Percentiles rank a stretch among this genome's conserved stretches.
These are phyloP conservation scores for Spodoptera frugiperda DNA, from an alignment of 1,140 invertebrate genomes.

Conservation along the genomic window DNA sequence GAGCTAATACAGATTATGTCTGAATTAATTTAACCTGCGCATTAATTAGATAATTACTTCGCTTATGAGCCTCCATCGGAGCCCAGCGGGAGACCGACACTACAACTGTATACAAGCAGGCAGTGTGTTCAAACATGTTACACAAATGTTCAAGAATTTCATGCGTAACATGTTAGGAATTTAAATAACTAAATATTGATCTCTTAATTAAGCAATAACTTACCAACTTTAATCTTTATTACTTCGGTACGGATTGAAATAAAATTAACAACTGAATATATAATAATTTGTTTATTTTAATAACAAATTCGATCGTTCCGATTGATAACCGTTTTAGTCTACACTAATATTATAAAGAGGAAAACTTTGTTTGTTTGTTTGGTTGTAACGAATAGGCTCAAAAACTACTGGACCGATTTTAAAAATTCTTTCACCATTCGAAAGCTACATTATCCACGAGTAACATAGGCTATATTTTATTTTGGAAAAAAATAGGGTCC, in stretches of 20 bases:
- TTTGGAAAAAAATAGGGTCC: no score
- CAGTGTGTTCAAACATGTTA: neutral
- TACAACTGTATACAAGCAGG: neutral
- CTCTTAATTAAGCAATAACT: slow-evolving; percentile 17
- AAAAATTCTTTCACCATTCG: no score
- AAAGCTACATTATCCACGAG: no score
- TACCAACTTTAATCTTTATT: neutral
- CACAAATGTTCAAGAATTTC: neutral
- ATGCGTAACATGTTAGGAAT: neutral
- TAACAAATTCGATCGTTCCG: no score
- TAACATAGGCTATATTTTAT: no score
- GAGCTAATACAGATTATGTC: slow-evolving; percentile 24
- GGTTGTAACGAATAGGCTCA: no score
- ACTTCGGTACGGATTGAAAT: neutral
- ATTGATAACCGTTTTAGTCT: no score
- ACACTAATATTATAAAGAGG: no score
- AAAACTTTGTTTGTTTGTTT: no score
- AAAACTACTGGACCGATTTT: no score
- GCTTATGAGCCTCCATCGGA: neutral
- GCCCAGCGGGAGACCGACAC: neutral
- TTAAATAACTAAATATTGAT: slow-evolving; percentile 13
- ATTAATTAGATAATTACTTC: slow-evolving; percentile 27
- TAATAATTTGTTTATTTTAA: no score
- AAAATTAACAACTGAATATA: no score
- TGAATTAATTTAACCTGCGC: slow-evolving; percentile 21